Evolutionary conservation across 2,797 vertebrate species (phyloP), one percentile per base, ranked within the genome.

Genomic region (Paguma larvata): DNA sequence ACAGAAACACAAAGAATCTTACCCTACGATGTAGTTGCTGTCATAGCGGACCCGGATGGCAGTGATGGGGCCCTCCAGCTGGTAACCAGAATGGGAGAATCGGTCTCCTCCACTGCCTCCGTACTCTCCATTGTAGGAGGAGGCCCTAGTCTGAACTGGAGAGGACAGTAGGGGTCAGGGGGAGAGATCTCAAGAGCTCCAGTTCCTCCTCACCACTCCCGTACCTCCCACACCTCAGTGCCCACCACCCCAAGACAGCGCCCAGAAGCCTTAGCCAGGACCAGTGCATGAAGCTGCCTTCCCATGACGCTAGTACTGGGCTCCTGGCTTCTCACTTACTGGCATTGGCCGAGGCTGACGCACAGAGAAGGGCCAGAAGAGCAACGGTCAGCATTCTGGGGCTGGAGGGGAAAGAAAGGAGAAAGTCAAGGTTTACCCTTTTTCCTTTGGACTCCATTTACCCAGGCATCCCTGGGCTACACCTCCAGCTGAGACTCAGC

Each of bases 1-100:
- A 44, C 44, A 89, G 75, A 72, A 48, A 80, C 23, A 30, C 10
- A 9, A 73, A 80, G 85, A 65, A 2, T 18, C 98, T 98, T 90
- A 98, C 98, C 98, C 98, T 32, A 97, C 70, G 1, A 98, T 98
- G 89, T 89, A 98, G 41, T 59, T 32, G 19, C 0, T 68, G 93
- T 65, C 98, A n/a, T 82, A 34, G 3, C 98, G 89, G 72, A 98
- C 0, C 0, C 98, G 97, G 1, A 98, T 0, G 67, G 98, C 98
- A 0, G 98, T 98, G 97, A 98, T 98, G 44, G 98, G 97, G 27
- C 98, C 98, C 0, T 98, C 98, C 67, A 98, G n/a, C 79, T 98
- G 98, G 97, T 98, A 97, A 27, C 98, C 97, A 21, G 98, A 98
- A 4, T 98, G 98, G 11, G 98, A 98, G 96, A 98, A 98, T 1